Percentiles rank a stretch among this genome's conserved stretches.
These are phyloP conservation scores for Xenus cinereus DNA, from an alignment of 2,113 vertebrate species.

Conservation along the genomic window DNA sequence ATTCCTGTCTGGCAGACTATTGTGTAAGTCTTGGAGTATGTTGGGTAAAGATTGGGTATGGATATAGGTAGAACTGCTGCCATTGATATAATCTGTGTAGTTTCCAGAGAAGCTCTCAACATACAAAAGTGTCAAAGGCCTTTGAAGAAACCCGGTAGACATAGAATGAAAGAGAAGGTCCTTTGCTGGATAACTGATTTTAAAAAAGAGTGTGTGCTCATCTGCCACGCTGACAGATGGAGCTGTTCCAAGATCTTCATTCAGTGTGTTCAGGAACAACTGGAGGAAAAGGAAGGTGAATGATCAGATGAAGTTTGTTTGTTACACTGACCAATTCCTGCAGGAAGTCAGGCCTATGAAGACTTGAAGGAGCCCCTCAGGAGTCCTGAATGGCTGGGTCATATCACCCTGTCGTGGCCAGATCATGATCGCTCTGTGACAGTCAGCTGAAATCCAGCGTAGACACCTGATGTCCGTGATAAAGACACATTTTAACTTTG, in stretches of 20 bases:
- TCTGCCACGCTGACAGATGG: background rate
- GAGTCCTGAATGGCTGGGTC: background rate
- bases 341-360: background rate
- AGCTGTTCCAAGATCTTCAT: background rate
- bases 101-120: background rate
- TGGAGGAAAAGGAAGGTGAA: background rate
- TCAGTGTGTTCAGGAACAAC: background rate
- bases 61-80: background rate
- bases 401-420: background rate
- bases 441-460: background rate
- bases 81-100: background rate
- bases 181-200: background rate
- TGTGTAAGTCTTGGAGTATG: background rate
- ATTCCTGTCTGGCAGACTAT: background rate
- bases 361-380: background rate
- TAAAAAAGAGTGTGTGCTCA: background rate
- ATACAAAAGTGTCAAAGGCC: background rate
- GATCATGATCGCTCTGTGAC: rapidly evolving
- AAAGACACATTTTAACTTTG: background rate
- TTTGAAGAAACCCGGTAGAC: background rate
- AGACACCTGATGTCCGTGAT: background rate
- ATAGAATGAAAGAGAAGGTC: background rate
- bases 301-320: background rate
- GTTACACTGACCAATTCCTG: background rate
- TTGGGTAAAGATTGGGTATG: background rate